A percentile compares a stretch with the other conserved stretches of the same genome.
Evolutionary conservation across 1,140 invertebrate species (phyloP).

Genomic region (Galleria mellonella): DNA sequence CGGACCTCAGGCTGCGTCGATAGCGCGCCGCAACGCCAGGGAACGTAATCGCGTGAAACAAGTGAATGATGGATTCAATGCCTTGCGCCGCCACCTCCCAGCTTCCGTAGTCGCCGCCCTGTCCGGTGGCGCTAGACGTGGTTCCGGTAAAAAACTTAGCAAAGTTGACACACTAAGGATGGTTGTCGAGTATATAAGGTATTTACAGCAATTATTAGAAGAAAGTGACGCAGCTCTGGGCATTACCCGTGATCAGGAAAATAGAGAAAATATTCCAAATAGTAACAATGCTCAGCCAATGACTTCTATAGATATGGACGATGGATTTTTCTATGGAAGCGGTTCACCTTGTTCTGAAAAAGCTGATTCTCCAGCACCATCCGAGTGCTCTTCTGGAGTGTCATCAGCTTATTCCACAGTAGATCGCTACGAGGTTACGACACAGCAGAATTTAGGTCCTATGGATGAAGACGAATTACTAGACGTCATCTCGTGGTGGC

Average conservation of each 20-base stretch:
- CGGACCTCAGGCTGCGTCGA: slow-evolving; percentile 84
- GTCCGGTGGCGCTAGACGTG: slow-evolving; percentile 78
- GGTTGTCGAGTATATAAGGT: slow-evolving; percentile 96
- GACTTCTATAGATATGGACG: slow-evolving; percentile 62
- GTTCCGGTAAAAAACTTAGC: slow-evolving; percentile 90
- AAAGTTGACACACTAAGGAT: slow-evolving; percentile 96
- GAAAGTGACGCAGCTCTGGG: slow-evolving; percentile 72
- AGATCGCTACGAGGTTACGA: slow-evolving; percentile 67
- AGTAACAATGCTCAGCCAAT: slow-evolving; percentile 32
- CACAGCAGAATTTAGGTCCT: slow-evolving; percentile 77
- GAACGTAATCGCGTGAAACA: slow-evolving; percentile 96
- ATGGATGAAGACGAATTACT: slow-evolving; percentile 88
- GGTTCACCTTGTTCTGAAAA: slow-evolving; percentile 79
- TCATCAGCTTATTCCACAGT: slow-evolving; percentile 65
- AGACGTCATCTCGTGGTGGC: slow-evolving; percentile 90
- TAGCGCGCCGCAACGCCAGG: slow-evolving; percentile 92
- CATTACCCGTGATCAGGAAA: slow-evolving; percentile 51
- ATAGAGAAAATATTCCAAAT: slow-evolving; percentile 63
- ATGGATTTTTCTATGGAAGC: slow-evolving; percentile 67
- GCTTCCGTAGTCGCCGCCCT: slow-evolving; percentile 83
- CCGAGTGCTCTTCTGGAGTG: slow-evolving; percentile 80
- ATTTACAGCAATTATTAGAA: slow-evolving; percentile 88
- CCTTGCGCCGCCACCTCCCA: slow-evolving; percentile 90
- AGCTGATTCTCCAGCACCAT: slow-evolving; percentile 81
- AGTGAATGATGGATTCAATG: slow-evolving; percentile 95